Evolutionary conservation across 1,140 invertebrate genomes (phyloP), one percentile per base, ranked within the genome.

Genomic region (Sminthurides bifidus): DNA sequence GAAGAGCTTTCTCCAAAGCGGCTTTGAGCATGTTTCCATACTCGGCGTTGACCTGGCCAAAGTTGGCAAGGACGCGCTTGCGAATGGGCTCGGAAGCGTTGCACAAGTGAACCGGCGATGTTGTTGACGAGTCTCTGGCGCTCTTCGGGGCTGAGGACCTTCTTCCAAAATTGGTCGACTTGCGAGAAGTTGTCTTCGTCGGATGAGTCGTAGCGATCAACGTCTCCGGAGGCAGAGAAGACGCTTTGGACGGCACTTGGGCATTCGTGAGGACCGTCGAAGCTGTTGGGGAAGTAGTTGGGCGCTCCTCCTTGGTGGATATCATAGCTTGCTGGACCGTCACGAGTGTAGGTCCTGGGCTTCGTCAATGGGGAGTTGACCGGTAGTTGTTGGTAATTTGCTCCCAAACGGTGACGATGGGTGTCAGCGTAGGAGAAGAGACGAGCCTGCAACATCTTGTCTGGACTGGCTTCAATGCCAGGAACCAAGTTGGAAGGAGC

Each of bases 371-470:
- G 92, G 66, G 88, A 91, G 70, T 98, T 98, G n/a, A 98, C 89
- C 5, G 92, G 87, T 37, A 98, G 77, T 69, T 96, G 90, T 40
- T 85, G 75, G 72, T 85, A 93, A 70, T 98, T 98, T 0, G 87
- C 77, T 35, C 94, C 94, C 37, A 98, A 76, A 23, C 93, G 81
- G 72, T 97, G 85, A 56, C 89, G 80, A 66, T 96, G 92, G 3
- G 95, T 93, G 72, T 98, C 95, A 4, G 79, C 79, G 71, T 98
- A 98, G 12, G 91, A 81, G 70, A 95, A 96, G 5, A 98, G 73
- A 61, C 95, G 83, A 35, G 89, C 92, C 72, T 77, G 72, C 49
- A 82, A 69, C 76, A 81, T 79, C 67, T 80, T 81, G 64, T 82
- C 81, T 3, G 78, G 79, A 15, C 72, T 72, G 43, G 76, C 65